phyloP scores from a whole-genome alignment of 2,888 invertebrate species.

The Syrista parreyssii region DNA sequence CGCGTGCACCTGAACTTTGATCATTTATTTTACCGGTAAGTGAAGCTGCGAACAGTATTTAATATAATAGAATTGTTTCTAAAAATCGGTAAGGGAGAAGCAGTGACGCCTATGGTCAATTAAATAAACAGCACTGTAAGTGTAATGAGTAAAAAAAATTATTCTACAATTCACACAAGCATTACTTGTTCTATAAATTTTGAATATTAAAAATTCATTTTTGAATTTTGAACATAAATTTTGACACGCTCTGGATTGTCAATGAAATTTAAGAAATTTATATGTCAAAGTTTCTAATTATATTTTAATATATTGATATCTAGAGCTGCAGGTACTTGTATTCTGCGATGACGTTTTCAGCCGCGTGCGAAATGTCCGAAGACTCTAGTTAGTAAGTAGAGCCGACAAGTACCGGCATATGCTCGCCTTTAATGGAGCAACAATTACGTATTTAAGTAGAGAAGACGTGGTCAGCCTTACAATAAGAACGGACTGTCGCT shows the following conservation, averaged over 20 bases:
- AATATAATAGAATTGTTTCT: background rate
- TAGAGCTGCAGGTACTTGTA: background rate
- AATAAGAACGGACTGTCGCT: background rate
- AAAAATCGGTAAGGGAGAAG: background rate
- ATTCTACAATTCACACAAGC: background rate
- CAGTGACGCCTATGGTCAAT: background rate
- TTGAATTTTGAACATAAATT: background rate
- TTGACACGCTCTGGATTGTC: background rate
- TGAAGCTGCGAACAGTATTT: background rate
- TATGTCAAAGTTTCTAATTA: background rate
- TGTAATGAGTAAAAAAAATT: background rate
- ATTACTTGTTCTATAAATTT: background rate
- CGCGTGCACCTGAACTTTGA: conserved; percentile 41
- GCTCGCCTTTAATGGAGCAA: conserved; percentile 11
- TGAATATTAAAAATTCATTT: background rate
- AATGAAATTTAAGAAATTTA: background rate
- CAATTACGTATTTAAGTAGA: conserved; percentile 19
- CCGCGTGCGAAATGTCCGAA: background rate
- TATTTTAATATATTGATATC: background rate
- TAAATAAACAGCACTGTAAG: background rate
- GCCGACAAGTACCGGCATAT: background rate
- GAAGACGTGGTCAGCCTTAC: conserved; percentile 8
- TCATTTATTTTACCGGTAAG: conserved; percentile 48
- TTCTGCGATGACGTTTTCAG: background rate
- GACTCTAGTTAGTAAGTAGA: background rate